These are phyloP conservation scores for Pseudochirops cupreus DNA, from an alignment of 2,797 vertebrate species.

Conservation along the genomic window DNA sequence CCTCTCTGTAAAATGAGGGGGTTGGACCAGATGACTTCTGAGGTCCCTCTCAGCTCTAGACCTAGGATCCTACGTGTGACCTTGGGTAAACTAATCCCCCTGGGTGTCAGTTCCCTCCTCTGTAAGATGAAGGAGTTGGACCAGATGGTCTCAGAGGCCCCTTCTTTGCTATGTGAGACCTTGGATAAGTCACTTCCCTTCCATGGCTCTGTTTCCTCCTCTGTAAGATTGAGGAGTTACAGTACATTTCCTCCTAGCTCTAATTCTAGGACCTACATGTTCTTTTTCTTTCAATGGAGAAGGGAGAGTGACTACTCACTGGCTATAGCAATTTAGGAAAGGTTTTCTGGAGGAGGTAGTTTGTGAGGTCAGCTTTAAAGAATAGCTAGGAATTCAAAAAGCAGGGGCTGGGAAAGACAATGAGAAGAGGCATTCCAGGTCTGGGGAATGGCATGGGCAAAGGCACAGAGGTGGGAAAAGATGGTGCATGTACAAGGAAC, in stretches of 20 bases:
- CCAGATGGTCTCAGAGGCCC: background rate
- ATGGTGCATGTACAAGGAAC: no score
- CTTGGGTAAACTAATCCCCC: background rate
- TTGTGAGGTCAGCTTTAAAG: background rate
- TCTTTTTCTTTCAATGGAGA: background rate
- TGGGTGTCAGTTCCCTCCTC: background rate
- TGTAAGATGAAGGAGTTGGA: background rate
- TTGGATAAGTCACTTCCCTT: background rate
- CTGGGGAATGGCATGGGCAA: background rate
- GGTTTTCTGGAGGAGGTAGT: background rate
- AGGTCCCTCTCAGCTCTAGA: background rate
- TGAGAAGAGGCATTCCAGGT: background rate
- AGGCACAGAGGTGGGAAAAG: background rate
- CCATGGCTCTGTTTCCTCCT: background rate
- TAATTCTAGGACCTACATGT: background rate
- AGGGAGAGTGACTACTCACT: background rate
- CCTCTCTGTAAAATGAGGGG: background rate
- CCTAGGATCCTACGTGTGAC: background rate
- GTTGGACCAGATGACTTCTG: background rate
- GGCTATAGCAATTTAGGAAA: background rate
- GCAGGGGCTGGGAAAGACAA: background rate
- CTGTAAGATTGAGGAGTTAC: background rate
- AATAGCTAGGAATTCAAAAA: background rate
- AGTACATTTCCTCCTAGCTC: background rate
- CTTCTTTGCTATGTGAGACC: background rate